A percentile compares a stretch with the other conserved stretches of the same genome.
Evolutionary conservation across 2,888 invertebrate species (phyloP).

Genomic region (Phragmatobia fuliginosa): DNA sequence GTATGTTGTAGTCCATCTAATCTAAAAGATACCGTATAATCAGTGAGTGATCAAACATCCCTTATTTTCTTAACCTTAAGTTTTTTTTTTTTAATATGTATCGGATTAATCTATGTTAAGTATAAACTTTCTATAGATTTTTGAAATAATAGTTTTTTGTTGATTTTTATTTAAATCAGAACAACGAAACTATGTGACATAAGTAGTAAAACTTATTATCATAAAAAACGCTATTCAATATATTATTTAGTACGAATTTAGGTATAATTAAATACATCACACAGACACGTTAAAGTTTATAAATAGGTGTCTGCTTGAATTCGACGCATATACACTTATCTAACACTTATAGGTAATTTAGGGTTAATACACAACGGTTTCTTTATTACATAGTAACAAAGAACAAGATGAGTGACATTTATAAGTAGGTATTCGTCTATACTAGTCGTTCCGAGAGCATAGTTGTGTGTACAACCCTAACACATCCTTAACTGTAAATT

Average conservation of each 20-base stretch:
- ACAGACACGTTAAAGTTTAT: background rate
- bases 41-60: no score
- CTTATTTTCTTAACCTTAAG: no score
- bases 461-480: background rate
- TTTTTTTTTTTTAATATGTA: no score
- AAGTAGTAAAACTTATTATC: background rate
- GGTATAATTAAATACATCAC: background rate
- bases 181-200: background rate
- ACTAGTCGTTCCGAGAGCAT: conserved; percentile 5
- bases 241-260: background rate
- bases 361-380: background rate
- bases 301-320: background rate
- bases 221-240: background rate
- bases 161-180: background rate
- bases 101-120: no score
- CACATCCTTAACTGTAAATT: conserved; percentile 2
- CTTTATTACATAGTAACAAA: background rate
- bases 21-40: no score
- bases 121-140: no score
- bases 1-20: no score
- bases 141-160: no score
- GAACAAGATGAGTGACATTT: background rate
- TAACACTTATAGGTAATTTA: background rate
- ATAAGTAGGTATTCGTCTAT: background rate
- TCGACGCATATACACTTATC: background rate